These are phyloP conservation scores for Mormyrus hasselquistii DNA, from an alignment of 2,797 vertebrate species.

Conservation along the genomic window DNA sequence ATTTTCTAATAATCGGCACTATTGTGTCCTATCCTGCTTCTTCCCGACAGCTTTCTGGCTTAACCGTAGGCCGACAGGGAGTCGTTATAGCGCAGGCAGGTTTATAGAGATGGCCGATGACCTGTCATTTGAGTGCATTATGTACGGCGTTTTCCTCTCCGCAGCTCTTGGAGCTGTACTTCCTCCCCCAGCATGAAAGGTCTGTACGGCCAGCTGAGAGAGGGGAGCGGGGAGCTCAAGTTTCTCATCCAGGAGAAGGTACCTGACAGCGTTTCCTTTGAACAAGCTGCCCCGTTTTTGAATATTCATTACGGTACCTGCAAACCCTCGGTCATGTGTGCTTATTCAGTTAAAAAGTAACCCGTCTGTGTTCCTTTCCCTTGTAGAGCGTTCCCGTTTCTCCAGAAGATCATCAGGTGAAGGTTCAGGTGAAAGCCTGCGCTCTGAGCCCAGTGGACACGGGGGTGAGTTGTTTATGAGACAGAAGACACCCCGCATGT, in stretches of 20 bases:
- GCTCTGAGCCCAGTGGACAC: slow-evolving; percentile 79
- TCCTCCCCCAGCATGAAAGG: slow-evolving; percentile 70
- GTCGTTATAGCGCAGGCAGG: background rate
- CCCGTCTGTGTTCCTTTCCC: background rate
- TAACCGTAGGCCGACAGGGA: background rate
- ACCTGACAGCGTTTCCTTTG: slow-evolving; percentile 35
- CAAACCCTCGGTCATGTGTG: background rate
- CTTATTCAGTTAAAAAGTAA: background rate
- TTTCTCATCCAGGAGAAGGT: slow-evolving; percentile 87
- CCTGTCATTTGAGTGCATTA: background rate
- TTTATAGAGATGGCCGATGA: background rate
- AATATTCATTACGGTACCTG: background rate
- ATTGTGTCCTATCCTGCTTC: background rate
- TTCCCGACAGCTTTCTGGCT: background rate
- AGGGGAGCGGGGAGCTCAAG: slow-evolving; percentile 61
- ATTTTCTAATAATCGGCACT: background rate
- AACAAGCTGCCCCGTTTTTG: background rate
- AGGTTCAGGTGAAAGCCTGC: slow-evolving; percentile 87
- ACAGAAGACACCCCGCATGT: background rate
- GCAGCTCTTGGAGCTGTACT: background rate
- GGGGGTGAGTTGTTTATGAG: slow-evolving; percentile 60
- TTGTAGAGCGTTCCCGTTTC: slow-evolving; percentile 64
- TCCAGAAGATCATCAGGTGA: slow-evolving; percentile 68
- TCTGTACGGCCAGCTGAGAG: slow-evolving; percentile 71
- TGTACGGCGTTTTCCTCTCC: background rate